Conservation (phyloP, 2,797 vertebrate species). For the Eospalax fontanierii region DNA sequence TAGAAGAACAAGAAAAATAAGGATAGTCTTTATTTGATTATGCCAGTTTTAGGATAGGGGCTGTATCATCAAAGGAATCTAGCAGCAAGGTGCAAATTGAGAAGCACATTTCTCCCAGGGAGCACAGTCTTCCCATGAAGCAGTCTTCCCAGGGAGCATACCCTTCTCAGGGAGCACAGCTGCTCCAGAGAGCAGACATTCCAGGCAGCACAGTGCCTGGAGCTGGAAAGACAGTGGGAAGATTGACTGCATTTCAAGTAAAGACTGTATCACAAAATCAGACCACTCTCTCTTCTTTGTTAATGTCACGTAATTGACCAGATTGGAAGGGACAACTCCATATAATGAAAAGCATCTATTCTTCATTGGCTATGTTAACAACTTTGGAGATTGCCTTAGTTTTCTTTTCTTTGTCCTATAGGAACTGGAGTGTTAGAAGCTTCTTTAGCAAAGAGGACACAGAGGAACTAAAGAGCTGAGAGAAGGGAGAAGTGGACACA, state of each 20-base stretch:
- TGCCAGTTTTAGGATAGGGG: background rate
- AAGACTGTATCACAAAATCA: conserved; percentile 21
- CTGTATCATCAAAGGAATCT: conserved; percentile 10
- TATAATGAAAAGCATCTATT: conserved; percentile 43
- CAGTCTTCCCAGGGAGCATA: background rate
- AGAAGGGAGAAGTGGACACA: background rate
- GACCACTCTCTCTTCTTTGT: background rate
- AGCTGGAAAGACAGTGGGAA: background rate
- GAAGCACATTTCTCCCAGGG: background rate
- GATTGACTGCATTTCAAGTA: conserved; percentile 34
- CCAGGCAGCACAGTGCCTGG: background rate
- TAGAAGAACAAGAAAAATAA: background rate
- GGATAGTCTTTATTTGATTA: background rate
- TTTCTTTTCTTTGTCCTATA: background rate
- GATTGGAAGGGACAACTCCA: background rate
- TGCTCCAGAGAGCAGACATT: too few species aligned
- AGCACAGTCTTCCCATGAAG: background rate
- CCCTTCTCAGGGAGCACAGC: background rate
- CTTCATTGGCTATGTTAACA: background rate
- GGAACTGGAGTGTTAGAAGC: background rate
- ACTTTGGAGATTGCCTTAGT: background rate
- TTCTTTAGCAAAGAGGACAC: background rate
- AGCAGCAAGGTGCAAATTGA: background rate
- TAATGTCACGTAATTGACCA: conserved; percentile 3
- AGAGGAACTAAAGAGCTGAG: background rate